phyloP scores from a whole-genome alignment of 2,888 invertebrate genomes.

The Sphecodes monilicornis region DNA sequence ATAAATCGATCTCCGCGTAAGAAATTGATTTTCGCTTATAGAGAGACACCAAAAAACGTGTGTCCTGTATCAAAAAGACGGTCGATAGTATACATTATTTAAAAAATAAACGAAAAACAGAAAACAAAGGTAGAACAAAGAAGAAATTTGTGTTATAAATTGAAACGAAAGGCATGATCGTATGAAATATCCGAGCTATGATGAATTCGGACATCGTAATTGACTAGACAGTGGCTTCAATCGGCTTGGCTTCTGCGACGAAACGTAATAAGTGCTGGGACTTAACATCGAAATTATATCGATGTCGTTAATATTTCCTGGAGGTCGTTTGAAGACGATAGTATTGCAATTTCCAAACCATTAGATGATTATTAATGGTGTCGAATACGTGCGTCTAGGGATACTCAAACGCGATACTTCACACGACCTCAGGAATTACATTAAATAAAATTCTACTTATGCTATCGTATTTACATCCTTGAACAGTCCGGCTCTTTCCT shows the following conservation, averaged over 20 bases:
- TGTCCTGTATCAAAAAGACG: conserved; percentile 2
- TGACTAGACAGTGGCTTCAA: conserved; percentile 67
- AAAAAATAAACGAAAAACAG: not conserved
- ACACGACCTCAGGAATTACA: conserved; percentile 6
- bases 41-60: conserved; percentile 20
- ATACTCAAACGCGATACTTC: not conserved
- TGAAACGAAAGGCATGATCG: conserved; percentile 31
- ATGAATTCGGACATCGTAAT: conserved; percentile 62
- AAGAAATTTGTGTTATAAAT: conserved; percentile 4
- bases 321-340: conserved; percentile 1
- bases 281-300: not conserved
- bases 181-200: conserved; percentile 16
- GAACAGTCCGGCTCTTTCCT: not conserved
- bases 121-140: conserved; percentile 1
- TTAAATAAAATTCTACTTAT: conserved; percentile 18
- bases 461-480: conserved; percentile 16
- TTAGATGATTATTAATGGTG: not conserved
- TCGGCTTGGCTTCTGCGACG: conserved; percentile 56
- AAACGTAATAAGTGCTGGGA: conserved; percentile 33
- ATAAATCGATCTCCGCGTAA: conserved; percentile 31
- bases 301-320: not conserved
- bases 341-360: not conserved
- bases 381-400: not conserved
- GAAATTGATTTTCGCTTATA: conserved; percentile 17
- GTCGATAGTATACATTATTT: conserved; percentile 2